These are phyloP conservation scores for Poecile atricapillus DNA, from an alignment of 2,113 vertebrate species.

Conservation along the genomic window DNA sequence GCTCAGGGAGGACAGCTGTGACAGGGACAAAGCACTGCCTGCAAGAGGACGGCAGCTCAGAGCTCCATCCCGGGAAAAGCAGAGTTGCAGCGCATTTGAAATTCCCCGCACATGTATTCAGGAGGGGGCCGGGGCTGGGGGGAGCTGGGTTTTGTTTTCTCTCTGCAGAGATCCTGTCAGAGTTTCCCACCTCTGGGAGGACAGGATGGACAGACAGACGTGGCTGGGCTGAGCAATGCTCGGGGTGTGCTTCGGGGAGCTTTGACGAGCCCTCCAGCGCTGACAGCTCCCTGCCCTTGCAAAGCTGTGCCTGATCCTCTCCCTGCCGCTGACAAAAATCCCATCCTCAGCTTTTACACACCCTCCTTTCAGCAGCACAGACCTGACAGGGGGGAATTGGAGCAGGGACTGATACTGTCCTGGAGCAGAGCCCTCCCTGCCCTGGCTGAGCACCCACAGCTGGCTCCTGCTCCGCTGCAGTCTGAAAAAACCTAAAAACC, in stretches of 20 bases:
- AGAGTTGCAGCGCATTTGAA: not conserved
- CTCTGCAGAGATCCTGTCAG: conserved; percentile 30
- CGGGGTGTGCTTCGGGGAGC: not conserved
- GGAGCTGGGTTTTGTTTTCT: not conserved
- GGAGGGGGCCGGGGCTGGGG: not conserved
- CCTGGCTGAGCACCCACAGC: not conserved
- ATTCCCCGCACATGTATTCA: not conserved
- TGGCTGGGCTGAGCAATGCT: conserved; percentile 14
- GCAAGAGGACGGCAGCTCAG: not conserved
- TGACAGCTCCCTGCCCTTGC: not conserved
- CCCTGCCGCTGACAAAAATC: not conserved
- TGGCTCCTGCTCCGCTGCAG: not conserved
- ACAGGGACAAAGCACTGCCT: accelerated
- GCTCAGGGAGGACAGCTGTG: not conserved
- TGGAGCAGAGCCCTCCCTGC: not conserved
- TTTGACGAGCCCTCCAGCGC: not conserved
- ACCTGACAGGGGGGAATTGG: not conserved
- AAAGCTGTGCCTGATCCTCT: not conserved
- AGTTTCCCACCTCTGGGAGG: not conserved
- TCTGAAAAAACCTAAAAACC: not conserved
- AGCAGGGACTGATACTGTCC: not conserved
- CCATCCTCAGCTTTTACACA: not conserved
- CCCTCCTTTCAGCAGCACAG: not conserved
- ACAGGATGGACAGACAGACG: conserved; percentile 1
- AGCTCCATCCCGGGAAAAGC: not conserved